Conservation (phyloP, 1,140 invertebrate species). For the Oppia nitens region DNA sequence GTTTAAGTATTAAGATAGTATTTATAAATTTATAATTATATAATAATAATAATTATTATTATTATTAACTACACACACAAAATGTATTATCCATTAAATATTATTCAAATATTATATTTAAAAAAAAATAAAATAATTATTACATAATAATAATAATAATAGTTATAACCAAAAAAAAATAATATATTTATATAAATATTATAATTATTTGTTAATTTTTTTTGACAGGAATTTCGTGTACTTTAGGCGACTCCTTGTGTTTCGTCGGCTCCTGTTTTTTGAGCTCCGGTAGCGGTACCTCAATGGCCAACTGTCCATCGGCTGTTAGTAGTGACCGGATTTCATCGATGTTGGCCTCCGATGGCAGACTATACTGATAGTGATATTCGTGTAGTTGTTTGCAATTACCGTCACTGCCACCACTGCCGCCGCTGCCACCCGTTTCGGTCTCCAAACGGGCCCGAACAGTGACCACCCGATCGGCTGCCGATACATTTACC, state of each 20-base stretch:
- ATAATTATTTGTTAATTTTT: neutral
- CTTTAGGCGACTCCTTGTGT: constrained; percentile 17
- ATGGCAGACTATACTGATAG: constrained; percentile 28
- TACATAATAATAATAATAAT: no score
- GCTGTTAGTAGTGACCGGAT: constrained; percentile 26
- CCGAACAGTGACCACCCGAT: constrained; percentile 22
- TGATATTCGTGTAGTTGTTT: constrained; percentile 27
- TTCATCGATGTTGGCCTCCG: constrained; percentile 25
- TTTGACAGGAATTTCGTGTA: constrained; percentile 2
- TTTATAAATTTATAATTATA: no score
- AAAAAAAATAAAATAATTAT: no score
- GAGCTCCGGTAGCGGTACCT: constrained; percentile 26
- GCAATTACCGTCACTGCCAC: constrained; percentile 24
- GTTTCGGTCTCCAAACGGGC: constrained; percentile 24
- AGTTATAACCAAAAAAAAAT: no score
- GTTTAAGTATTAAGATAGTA: no score
- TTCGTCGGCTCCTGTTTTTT: constrained; percentile 19
- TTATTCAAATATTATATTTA: no score
- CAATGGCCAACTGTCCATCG: constrained; percentile 28
- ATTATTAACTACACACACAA: no score
- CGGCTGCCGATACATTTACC: constrained; percentile 22
- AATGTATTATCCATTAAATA: no score
- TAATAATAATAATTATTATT: no score
- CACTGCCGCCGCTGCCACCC: no score
- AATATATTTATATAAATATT: no score